Evolutionary conservation across 2,888 invertebrate species (phyloP), one percentile per base, ranked within the genome.

Genomic region (Oxyteleia sp.): DNA sequence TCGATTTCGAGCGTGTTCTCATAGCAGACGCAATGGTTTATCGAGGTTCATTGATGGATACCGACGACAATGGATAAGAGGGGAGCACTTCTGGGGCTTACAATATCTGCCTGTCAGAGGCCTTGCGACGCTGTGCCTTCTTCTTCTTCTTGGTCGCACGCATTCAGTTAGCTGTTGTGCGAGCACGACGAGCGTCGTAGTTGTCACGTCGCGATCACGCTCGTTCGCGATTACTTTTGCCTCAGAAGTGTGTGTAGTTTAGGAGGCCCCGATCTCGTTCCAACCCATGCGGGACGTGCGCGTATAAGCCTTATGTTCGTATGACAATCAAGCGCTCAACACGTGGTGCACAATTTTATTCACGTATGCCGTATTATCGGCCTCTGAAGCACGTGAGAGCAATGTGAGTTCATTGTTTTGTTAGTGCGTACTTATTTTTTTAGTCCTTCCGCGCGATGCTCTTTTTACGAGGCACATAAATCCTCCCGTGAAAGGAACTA

Each of bases 1-100:
- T 76, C 59, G 82, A 82, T 66, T 82, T 82, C 38, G 66, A 66
- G 82, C 72, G 53, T 47, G 72, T 78, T 82, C 76, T 76, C 72
- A 76, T 66, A 64, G 71, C 75, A 82, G 76, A 71, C 71, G 71
- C 66, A 57, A 68, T 66, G 76, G 64, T 82, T 76, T 72, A 72
- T 64, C 76, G 82, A 47, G 76, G 82, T 82, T 82, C 82, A 82
- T 81, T 81, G 82, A 82, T 82, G 57, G 71, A 71, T 75, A 76
- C 68, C 69, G 64, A 69, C 82, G 75, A 82, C 71, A 71, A 63
- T 71, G 75, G 64, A 23, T 64, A 63, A 82, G 82, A 75, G 83
- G 83, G 83, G 79, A 64, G 78, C 79, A 80, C 79, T 80, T 84
- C 69, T 75, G 71, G 83, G 79, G 79, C 83, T 83, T 83, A 74